phyloP scores from a whole-genome alignment of 2,113 vertebrate genomes.

The Scalopus aquaticus region DNA sequence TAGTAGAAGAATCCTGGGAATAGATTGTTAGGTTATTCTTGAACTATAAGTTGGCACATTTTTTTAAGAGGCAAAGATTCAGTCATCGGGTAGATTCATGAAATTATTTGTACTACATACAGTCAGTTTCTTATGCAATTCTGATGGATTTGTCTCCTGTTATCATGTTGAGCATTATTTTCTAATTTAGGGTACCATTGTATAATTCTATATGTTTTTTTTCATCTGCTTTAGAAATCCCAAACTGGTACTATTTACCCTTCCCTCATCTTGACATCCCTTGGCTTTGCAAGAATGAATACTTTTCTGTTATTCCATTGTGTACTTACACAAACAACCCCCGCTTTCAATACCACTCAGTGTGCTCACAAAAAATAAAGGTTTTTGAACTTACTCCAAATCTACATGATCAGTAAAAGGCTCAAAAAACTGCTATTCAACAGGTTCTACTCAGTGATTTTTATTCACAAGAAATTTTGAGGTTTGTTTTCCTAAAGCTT shows the following conservation, averaged over 20 bases:
- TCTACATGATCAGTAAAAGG: background rate
- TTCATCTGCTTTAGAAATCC: background rate
- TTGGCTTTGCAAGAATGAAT: background rate
- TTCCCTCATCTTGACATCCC: background rate
- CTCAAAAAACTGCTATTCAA: background rate
- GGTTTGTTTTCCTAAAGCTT: background rate
- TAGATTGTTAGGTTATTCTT: background rate
- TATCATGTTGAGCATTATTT: background rate
- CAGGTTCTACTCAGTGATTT: background rate
- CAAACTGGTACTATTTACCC: background rate
- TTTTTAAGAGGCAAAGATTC: conserved; percentile 2
- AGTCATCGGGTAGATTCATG: background rate
- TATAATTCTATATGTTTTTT: background rate
- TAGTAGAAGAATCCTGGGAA: conserved; percentile 13
- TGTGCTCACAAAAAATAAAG: background rate
- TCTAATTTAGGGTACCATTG: background rate
- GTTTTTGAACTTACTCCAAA: background rate
- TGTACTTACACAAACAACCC: background rate
- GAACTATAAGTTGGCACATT: background rate
- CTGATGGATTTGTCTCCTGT: background rate
- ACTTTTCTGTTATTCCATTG: background rate
- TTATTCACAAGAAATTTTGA: background rate
- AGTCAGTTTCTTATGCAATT: background rate
- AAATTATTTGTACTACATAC: background rate
- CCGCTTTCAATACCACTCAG: background rate